Conservation (phyloP, 2,888 invertebrate genomes). For the Ctena decussata region DNA sequence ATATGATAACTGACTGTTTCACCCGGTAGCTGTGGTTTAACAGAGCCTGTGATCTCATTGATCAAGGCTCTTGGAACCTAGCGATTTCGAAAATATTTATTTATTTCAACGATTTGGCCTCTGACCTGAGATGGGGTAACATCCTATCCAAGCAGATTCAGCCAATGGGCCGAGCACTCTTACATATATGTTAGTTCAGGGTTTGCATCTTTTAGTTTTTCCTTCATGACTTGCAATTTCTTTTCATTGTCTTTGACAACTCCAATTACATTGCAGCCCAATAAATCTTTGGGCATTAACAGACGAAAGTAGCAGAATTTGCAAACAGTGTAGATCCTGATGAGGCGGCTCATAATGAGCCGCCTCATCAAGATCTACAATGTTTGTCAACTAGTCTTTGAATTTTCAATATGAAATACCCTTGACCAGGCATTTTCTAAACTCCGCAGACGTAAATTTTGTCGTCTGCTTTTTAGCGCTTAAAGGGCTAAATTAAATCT, state of each 20-base stretch:
- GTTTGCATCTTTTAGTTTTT: slow-evolving; percentile 18
- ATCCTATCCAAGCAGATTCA: slow-evolving; percentile 42
- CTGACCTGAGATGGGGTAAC: slow-evolving; percentile 41
- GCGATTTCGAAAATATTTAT: slow-evolving; percentile 54
- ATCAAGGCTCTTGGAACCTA: slow-evolving; percentile 28
- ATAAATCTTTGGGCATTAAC: slow-evolving; percentile 27
- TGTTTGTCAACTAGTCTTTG: too few species aligned
- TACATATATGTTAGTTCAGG: slow-evolving; percentile 17
- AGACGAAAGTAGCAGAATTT: too few species aligned
- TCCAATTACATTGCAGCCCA: slow-evolving; percentile 31
- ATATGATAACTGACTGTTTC: too few species aligned
- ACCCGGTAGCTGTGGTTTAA: slow-evolving; percentile 40
- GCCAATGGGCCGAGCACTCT: slow-evolving; percentile 42
- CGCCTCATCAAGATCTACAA: too few species aligned
- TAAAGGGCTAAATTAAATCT: slow-evolving; percentile 17
- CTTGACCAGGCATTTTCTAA: too few species aligned
- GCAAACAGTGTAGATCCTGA: too few species aligned
- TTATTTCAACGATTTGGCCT: slow-evolving; percentile 37
- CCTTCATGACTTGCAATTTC: slow-evolving; percentile 28
- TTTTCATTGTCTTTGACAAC: slow-evolving; percentile 51
- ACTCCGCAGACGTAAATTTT: too few species aligned
- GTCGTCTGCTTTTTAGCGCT: too few species aligned
- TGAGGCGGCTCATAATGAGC: too few species aligned
- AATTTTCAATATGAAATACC: too few species aligned
- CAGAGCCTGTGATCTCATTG: slow-evolving; percentile 17